Evolutionary conservation across 2,888 invertebrate species (phyloP).

Genomic region (Nomada goodeniana): DNA sequence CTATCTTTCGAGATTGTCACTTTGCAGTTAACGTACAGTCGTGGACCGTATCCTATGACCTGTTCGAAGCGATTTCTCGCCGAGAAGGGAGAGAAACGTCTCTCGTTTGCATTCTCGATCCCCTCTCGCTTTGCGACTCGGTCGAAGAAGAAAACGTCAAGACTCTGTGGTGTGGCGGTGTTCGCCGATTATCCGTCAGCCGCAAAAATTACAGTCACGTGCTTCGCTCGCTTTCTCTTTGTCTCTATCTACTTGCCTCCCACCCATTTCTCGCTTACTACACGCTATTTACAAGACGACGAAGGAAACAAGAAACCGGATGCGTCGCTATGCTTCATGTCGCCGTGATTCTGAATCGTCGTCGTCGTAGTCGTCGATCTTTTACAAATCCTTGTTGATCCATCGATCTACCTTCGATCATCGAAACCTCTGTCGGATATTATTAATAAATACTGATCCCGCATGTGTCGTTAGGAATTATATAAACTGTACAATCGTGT

Average conservation of each 20-base stretch:
- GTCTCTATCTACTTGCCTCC: constrained; percentile 51
- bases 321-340: constrained; percentile 41
- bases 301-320: constrained; percentile 60
- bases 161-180: constrained; percentile 22
- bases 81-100: constrained; percentile 60
- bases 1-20: constrained; percentile 44
- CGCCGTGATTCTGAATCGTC: constrained; percentile 44
- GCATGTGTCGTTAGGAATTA: constrained; percentile 9
- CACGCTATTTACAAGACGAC: constrained; percentile 75
- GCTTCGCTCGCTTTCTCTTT: constrained; percentile 60
- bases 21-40: constrained; percentile 21
- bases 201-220: constrained; percentile 57
- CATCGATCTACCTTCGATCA: constrained; percentile 40
- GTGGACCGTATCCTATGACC: constrained; percentile 40
- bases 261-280: constrained; percentile 35
- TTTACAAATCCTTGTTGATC: neutral
- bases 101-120: constrained; percentile 53
- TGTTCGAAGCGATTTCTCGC: constrained; percentile 43
- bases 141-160: constrained; percentile 49
- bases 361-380: constrained; percentile 2
- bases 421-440: constrained; percentile 60
- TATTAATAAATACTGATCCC: constrained; percentile 64
- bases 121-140: constrained; percentile 39
- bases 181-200: constrained; percentile 56
- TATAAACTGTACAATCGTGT: neutral